Evolutionary conservation across 2,113 vertebrate genomes (phyloP), one percentile per base, ranked within the genome.

Genomic region (Ctenodactylus gundi): DNA sequence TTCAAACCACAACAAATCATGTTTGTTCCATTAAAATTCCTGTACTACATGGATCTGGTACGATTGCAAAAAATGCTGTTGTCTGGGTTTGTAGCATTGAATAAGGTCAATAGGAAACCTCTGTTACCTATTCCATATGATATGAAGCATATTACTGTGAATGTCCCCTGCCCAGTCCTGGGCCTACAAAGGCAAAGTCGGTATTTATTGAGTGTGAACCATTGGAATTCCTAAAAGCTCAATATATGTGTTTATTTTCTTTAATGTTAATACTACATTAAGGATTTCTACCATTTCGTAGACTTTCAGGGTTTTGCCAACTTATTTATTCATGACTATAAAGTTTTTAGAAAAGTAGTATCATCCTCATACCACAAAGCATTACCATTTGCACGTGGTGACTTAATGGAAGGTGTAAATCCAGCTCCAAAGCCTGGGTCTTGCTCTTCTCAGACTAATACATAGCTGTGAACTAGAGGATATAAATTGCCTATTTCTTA

Each of bases 121-220:
- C 0, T 55, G 20, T 4, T 75, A 1, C 27, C 0, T 20, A 31
- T 58, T 86, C 13, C n/a, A 12, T 7, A 20, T 5, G 6, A 21
- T 39, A 9, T 3, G 12, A 39, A 15, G 72, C 15, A 4, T 9
- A 18, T 70, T 4, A 44, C 4, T 67, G 0, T 31, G 12, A 73
- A 27, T 15, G 6, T 44, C 34, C 15, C 2, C n/a, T n/a, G 27
- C 29, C 34, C n/a, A 46, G 3, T 20, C 7, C 39, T 36, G 55
- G 27, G 0, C 9, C 72, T 58, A 6, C 6, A 65, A 70, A 36
- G 13, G 23, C 31, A 25, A n/a, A 80, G 13, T 36, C 7, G 46
- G 58, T 70, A 29, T 34, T 44, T n/a, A 6, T 1, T 4, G 17
- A 85, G 21, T 80, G 85, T 27, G 15, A 70, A n/a, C 18, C 21